Conservation (phyloP, 1,140 invertebrate genomes). For the Drosophila truncata region DNA sequence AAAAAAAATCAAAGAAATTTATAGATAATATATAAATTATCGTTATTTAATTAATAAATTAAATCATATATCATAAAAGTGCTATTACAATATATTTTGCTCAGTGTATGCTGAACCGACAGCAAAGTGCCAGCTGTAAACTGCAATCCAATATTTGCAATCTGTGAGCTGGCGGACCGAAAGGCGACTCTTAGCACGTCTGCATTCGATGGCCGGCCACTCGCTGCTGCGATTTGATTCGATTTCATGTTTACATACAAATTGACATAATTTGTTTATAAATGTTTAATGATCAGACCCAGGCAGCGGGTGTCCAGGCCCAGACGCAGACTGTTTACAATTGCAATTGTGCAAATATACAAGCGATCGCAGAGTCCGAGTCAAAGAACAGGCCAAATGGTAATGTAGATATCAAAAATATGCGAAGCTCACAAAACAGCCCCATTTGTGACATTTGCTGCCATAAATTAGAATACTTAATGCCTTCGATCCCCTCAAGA, state of each 20-base stretch:
- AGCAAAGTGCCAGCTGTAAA: constrained; percentile 25
- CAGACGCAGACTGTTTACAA: constrained; percentile 31
- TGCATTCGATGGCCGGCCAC: constrained; percentile 42
- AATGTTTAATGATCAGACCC: constrained; percentile 64
- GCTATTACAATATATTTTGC: background rate
- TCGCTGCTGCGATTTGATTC: constrained; percentile 40
- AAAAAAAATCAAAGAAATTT: no score
- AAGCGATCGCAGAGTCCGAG: constrained; percentile 4
- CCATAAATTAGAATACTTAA: constrained; percentile 43
- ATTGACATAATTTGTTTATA: constrained; percentile 84
- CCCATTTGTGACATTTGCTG: constrained; percentile 7
- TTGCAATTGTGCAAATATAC: constrained; percentile 59
- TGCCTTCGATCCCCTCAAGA: background rate
- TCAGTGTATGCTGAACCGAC: constrained; percentile 13
- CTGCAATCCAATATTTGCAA: constrained; percentile 67
- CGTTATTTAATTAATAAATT: no score
- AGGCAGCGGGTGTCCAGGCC: constrained; percentile 38
- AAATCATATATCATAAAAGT: no score
- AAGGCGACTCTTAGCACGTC: constrained; percentile 36
- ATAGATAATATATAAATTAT: no score
- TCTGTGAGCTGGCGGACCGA: constrained; percentile 40
- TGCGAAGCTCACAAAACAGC: background rate
- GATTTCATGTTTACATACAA: constrained; percentile 73
- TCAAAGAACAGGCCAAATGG: constrained; percentile 50
- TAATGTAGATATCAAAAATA: constrained; percentile 67